A percentile compares a stretch with the other conserved stretches of the same genome.
These are phyloP conservation scores for Amphipyra tragopoginis DNA, from an alignment of 2,888 invertebrate species.

Conservation along the genomic window DNA sequence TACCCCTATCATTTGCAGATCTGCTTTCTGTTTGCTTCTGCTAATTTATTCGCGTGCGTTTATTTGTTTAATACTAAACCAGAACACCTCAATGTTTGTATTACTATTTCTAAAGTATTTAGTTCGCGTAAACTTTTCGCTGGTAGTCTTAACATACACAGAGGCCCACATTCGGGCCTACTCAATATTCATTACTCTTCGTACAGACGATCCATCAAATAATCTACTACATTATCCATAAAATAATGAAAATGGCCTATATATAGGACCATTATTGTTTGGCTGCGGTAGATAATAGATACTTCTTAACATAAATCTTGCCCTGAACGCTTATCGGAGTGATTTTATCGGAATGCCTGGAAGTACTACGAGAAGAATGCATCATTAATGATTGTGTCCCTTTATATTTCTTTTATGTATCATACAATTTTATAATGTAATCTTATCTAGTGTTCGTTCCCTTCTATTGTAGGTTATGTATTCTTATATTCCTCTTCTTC, in stretches of 20 bases:
- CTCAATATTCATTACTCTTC: not conserved
- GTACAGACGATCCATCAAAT: not conserved
- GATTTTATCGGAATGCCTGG: too few relatives aligned
- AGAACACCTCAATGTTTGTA: constrained; percentile 18
- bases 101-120: constrained; percentile 11
- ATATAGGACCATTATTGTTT: not conserved
- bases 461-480: too few relatives aligned
- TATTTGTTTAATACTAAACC: constrained; percentile 3
- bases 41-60: constrained; percentile 4
- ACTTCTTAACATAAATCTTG: too few relatives aligned
- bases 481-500: too few relatives aligned
- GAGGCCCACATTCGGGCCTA: not conserved
- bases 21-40: not conserved
- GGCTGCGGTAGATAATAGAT: not conserved
- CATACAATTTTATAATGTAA: too few relatives aligned
- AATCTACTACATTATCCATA: too few relatives aligned
- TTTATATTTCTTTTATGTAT: too few relatives aligned
- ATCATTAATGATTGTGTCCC: too few relatives aligned
- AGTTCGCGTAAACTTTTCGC: constrained; percentile 13
- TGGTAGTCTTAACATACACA: not conserved
- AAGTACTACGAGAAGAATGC: too few relatives aligned
- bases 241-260: too few relatives aligned
- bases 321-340: too few relatives aligned
- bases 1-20: not conserved
- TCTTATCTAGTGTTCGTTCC: too few relatives aligned